Evolutionary conservation across 1,140 invertebrate species (phyloP).

Genomic region (Drosophila gunungcola): DNA sequence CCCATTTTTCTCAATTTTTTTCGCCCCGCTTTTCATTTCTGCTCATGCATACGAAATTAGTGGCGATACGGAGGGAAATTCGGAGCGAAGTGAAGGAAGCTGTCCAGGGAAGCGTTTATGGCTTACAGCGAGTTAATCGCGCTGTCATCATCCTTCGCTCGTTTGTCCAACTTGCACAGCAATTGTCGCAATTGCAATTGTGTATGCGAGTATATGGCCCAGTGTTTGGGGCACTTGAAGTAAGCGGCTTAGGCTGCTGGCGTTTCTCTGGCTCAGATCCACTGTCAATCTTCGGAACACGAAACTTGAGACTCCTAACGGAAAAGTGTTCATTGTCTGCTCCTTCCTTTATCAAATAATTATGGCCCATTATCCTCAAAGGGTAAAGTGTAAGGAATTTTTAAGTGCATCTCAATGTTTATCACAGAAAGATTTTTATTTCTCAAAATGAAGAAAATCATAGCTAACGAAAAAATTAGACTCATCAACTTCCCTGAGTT

Average conservation of each 20-base stretch:
- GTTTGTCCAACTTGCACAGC: constrained; percentile 47
- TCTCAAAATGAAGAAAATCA: too few relatives aligned
- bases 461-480: too few relatives aligned
- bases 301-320: constrained; percentile 10
- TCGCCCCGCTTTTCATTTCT: constrained; percentile 62
- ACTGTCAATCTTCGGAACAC: not conserved
- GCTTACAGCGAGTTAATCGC: constrained; percentile 81
- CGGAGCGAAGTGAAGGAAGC: constrained; percentile 14
- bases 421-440: too few relatives aligned
- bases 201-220: constrained; percentile 11
- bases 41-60: constrained; percentile 81
- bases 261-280: constrained; percentile 9
- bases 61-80: constrained; percentile 32
- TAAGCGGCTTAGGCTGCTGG: constrained; percentile 65
- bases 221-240: constrained; percentile 45
- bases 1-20: constrained; percentile 32
- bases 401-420: too few relatives aligned
- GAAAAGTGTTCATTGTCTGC: not conserved
- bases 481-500: too few relatives aligned
- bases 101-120: constrained; percentile 70
- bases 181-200: constrained; percentile 46
- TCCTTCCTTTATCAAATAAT: not conserved
- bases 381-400: not conserved
- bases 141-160: constrained; percentile 68
- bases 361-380: not conserved